These are phyloP conservation scores for Holcopasites calliopsidis DNA, from an alignment of 1,140 invertebrate genomes.

Conservation along the genomic window DNA sequence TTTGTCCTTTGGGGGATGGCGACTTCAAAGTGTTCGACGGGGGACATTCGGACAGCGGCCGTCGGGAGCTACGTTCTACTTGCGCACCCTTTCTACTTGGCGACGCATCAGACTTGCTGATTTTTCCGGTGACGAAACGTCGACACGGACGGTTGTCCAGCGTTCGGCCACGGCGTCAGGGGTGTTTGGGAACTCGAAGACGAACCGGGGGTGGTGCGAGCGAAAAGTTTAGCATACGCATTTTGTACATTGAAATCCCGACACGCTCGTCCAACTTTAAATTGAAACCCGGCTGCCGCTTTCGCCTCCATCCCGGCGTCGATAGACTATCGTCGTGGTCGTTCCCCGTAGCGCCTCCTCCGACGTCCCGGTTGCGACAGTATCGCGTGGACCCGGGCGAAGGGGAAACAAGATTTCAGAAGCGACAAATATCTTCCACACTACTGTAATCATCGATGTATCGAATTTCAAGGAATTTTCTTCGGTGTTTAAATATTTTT, in stretches of 20 bases:
- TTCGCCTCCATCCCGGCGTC: slow-evolving; percentile 25
- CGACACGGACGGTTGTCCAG: slow-evolving; percentile 65
- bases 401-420: background rate
- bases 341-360: slow-evolving; percentile 10
- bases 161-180: slow-evolving; percentile 51
- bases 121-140: slow-evolving; percentile 69
- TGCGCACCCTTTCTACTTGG: slow-evolving; percentile 66
- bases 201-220: slow-evolving; percentile 56
- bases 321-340: slow-evolving; percentile 31
- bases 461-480: no score
- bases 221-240: slow-evolving; percentile 77
- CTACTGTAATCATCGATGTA: no score
- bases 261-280: slow-evolving; percentile 75
- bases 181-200: slow-evolving; percentile 57
- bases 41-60: slow-evolving; percentile 52
- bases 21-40: slow-evolving; percentile 66
- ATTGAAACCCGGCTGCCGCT: slow-evolving; percentile 71
- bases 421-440: background rate
- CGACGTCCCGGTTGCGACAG: slow-evolving; percentile 3
- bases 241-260: slow-evolving; percentile 76
- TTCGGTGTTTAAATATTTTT: no score
- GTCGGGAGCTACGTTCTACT: slow-evolving; percentile 52
- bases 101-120: slow-evolving; percentile 77
- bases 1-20: slow-evolving; percentile 59
- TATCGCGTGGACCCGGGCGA: background rate